A percentile compares a stretch with the other conserved stretches of the same genome.
Conservation (phyloP, 2,113 vertebrate genomes). For the Eulacestoma nigropectus region DNA sequence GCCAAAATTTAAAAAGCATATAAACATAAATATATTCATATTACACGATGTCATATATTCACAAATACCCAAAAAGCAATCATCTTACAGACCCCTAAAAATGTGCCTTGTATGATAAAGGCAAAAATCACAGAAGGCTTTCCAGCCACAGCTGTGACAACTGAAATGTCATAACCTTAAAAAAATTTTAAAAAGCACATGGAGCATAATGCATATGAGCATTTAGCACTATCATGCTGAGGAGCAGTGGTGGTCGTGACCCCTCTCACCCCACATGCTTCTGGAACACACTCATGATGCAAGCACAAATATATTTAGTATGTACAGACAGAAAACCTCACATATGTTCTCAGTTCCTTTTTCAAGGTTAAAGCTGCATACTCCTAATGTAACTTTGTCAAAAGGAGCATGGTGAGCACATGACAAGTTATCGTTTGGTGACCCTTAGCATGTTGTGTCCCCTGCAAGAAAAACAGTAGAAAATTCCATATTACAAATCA, state of each 20-base stretch:
- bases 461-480: not conserved
- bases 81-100: not conserved
- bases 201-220: not conserved
- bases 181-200: not conserved
- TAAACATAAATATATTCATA: not conserved
- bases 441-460: not conserved
- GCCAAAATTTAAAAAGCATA: not conserved
- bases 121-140: not conserved
- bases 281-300: not conserved
- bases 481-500: not conserved
- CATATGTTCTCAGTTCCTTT: conserved; percentile 34
- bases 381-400: rapidly evolving
- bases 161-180: not conserved
- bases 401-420: not conserved
- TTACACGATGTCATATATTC: not conserved
- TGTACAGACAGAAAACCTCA: conserved; percentile 38
- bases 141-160: not conserved
- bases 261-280: not conserved
- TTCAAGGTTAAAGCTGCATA: not conserved
- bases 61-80: not conserved
- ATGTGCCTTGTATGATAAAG: not conserved
- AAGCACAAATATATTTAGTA: conserved; percentile 43
- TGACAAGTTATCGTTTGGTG: not conserved
- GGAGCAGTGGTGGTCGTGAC: not conserved
- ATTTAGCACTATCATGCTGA: not conserved